Conservation (phyloP, 2,113 vertebrate genomes). For the Nothocercus julius region DNA sequence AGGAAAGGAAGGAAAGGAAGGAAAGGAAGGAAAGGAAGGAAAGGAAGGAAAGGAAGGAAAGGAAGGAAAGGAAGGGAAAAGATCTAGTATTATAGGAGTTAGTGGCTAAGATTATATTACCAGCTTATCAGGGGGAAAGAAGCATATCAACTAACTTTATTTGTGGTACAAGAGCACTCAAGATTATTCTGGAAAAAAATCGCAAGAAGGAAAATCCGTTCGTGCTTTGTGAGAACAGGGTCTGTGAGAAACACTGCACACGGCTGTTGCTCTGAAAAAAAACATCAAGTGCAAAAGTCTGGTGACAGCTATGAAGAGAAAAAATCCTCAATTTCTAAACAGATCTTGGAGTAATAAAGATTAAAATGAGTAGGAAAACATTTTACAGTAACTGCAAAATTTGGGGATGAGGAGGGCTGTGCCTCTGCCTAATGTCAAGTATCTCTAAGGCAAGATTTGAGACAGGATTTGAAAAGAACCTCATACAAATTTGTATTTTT, state of each 20-base stretch:
- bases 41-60: too few relatives aligned
- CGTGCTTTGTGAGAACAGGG: neutral
- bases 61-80: too few relatives aligned
- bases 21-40: rapidly evolving
- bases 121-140: neutral
- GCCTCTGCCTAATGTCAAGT: neutral
- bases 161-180: neutral
- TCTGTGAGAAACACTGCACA: neutral
- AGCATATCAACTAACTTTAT: neutral
- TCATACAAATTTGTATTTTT: rapidly evolving
- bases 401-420: neutral
- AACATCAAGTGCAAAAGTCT: neutral
- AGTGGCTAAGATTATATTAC: neutral
- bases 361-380: rapidly evolving
- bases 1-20: too few relatives aligned
- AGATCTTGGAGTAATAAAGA: neutral
- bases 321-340: neutral
- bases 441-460: neutral
- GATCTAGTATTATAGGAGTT: neutral
- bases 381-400: rapidly evolving
- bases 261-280: neutral
- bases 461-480: rapidly evolving
- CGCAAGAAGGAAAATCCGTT: neutral
- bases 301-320: neutral
- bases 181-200: rapidly evolving